Base-by-base conservation (phyloP, 2,888 invertebrate genomes). In the Muschampia plurimacula region DNA sequence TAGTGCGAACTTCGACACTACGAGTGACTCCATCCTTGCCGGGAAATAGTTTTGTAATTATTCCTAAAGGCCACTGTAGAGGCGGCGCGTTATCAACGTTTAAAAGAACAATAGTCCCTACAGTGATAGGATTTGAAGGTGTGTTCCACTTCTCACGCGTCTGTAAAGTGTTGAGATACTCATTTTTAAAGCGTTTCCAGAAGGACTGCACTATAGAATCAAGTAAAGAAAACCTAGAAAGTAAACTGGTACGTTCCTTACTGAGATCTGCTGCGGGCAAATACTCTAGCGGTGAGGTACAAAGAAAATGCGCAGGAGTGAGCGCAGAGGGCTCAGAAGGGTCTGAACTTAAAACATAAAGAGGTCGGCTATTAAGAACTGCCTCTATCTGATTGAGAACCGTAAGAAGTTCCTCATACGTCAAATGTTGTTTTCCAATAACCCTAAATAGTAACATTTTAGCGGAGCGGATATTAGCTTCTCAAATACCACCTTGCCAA, bases 401-500 rank as follows among this genome's bases (percentile, higher is more conserved):
- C 4, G 46, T 22, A 22, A 22, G 1, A 36, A 72, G 32, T 46
- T 72, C n/a, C 32, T 60, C 60, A 9, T n/a, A 60, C 12, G 13
- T n/a, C 22, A 12, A 69, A 36, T n/a, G 12, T 36, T 72, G 72
- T 6, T 46, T 36, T 6, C 72, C 66, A 4, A 72, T 46, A 12
- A 66, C 52, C n/a, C 55, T n/a, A 15, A 15, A 66, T 39, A 74
- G 22, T 28, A 69, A 69, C 13, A 59, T 64, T 62, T 74, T 73
- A 10, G 68, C 28, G 44, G 69, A 52, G 8, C 62, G 60, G 10
- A 73, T 67, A 10, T 69, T 73, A 46, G 63, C 63, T 36, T 73
- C 73, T 69, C 73, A 73, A 22, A 39, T 28, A 8, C 70, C 69
- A 15, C 74, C 74, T 15, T 66, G 63, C 22, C 70, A 70, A 1